Evolutionary conservation across 2,113 vertebrate species (phyloP), one percentile per base, ranked within the genome.

Genomic region (Pholis gunnellus): DNA sequence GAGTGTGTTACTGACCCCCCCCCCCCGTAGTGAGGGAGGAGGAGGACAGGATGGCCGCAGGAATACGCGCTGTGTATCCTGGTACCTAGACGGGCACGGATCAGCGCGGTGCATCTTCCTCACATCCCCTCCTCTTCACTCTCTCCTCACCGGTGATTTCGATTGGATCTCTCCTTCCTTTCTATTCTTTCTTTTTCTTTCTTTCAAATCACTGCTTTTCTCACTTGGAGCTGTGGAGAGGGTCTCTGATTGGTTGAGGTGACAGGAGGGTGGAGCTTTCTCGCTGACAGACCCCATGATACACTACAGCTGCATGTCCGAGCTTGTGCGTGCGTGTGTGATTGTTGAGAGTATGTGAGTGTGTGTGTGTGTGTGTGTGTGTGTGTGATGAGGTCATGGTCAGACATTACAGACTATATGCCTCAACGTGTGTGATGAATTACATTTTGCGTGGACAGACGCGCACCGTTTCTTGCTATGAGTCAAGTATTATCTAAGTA

Each of bases 211-310:
- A 9, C 61, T 79, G 69, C 18, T 79, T 80, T 79, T 64, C 61
- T 76, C 82, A 31, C 44, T 6, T 6, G 60, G 81, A 84, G 79
- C 75, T 60, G 86, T 22, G 76, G 84, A 81, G 85, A 87, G 83
- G 86, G 76, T 78, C 79, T 88, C 78, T 87, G 87, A 89, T 89
- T 87, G 90, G 90, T 75, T 84, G 86, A 86, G 84, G 84, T 84
- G 88, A 86, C 70, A 64, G 78, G 79, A 88, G 90, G 86, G 87
- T 73, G 87, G 85, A 68, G 77, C 72, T 80, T 84, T 86, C 74
- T 85, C 44, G 0, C 74, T 40, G 74, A 85, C 48, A 80, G 69
- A 84, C 36, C 77, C 69, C 67, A 48, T 74, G 64, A 76, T 61
- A 86, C 57, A 78, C 72, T 75, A 85, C 61, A 88, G 84, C 84